These are phyloP conservation scores for Euspilapteryx auroguttella DNA, from an alignment of 2,888 invertebrate genomes.

Conservation along the genomic window DNA sequence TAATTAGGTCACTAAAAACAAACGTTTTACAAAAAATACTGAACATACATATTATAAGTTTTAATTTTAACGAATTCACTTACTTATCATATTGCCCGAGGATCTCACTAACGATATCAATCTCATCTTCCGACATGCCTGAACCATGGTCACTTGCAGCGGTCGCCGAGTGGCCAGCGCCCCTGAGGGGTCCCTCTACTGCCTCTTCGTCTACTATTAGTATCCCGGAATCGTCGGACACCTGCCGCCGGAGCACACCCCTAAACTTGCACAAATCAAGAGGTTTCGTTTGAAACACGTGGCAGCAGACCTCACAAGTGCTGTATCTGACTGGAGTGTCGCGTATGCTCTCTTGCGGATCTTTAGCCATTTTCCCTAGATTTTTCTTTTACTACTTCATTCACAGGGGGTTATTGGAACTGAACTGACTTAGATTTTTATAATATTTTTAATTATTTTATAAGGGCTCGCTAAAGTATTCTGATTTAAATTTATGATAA, in stretches of 20 bases:
- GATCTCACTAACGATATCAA: constrained; percentile 2
- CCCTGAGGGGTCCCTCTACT: too few species aligned
- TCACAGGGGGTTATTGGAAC: too few species aligned
- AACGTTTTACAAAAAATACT: too few species aligned
- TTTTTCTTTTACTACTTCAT: too few species aligned
- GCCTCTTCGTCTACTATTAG: constrained; percentile 12
- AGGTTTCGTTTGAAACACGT: background rate
- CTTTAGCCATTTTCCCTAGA: background rate
- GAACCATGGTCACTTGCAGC: constrained; percentile 10
- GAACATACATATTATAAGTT: too few species aligned
- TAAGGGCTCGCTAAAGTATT: too few species aligned
- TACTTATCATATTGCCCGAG: background rate
- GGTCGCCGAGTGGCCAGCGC: constrained; percentile 7
- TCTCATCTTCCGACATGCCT: constrained; percentile 21
- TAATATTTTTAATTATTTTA: too few species aligned
- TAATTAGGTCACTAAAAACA: too few species aligned
- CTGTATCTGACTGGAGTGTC: background rate
- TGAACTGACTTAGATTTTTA: too few species aligned
- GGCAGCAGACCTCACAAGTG: background rate
- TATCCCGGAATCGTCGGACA: constrained; percentile 23
- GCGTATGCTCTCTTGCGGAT: background rate
- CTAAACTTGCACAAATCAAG: background rate
- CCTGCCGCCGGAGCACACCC: constrained; percentile 12
- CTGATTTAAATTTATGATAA: too few species aligned
- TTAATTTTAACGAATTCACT: constrained; percentile 1